Evolutionary conservation across 2,888 invertebrate species (phyloP).

Genomic region (Laothoe populi): DNA sequence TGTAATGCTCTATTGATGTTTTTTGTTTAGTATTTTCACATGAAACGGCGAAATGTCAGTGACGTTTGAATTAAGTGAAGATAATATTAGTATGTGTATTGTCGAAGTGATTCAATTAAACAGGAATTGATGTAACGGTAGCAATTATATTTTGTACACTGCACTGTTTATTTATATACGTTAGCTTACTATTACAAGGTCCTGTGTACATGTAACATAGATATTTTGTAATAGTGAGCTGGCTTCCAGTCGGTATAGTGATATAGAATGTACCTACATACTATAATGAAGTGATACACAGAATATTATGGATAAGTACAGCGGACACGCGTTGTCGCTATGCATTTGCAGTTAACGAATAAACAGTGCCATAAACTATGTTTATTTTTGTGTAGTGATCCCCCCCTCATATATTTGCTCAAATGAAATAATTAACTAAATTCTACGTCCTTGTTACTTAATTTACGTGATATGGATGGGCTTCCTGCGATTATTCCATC

Average conservation of each 20-base stretch:
- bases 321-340: constrained; percentile 41
- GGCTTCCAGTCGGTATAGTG: background rate
- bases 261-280: background rate
- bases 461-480: constrained; percentile 60
- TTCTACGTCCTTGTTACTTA: constrained; percentile 53
- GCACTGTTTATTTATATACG: constrained; percentile 21
- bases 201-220: background rate
- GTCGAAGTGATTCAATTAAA: constrained; percentile 34
- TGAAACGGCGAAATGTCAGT: constrained; percentile 8
- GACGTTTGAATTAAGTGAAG: constrained; percentile 12
- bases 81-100: constrained; percentile 8
- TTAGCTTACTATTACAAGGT: background rate
- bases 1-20: constrained; percentile 17
- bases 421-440: constrained; percentile 54
- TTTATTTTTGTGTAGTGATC: constrained; percentile 57
- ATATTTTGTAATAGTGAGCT: background rate
- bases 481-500: constrained; percentile 68
- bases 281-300: constrained; percentile 36
- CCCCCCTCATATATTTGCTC: constrained; percentile 68
- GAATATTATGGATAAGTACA: constrained; percentile 53
- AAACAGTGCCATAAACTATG: constrained; percentile 79
- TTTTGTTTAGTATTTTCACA: constrained; percentile 3
- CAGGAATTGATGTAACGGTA: constrained; percentile 37
- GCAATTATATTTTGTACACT: constrained; percentile 23
- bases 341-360: constrained; percentile 67